Evolutionary conservation across 2,113 vertebrate genomes (phyloP), one percentile per base, ranked within the genome.

Genomic region (Egretta garzetta): DNA sequence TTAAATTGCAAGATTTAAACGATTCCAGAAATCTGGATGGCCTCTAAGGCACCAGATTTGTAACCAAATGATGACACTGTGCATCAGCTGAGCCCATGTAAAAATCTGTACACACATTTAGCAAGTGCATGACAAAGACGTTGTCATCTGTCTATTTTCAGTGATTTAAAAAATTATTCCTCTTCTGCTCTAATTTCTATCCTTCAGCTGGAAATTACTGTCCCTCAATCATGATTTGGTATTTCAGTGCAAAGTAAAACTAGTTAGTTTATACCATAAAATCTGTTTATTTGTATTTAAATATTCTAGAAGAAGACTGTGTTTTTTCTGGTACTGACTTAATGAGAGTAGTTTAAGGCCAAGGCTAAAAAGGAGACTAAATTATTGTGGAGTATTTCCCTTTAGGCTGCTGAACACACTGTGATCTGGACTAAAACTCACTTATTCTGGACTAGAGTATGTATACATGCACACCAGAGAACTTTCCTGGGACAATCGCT

Each of bases 401-500:
- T 76, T 87, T 63, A 94, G 83, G 82, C 63, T 83, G 74, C 60
- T 86, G 52, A 75, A 77, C 43, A 56, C 80, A 39, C 47, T 83
- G 63, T n/a, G 72, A 59, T 91, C 68, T 77, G 47, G 39, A 68
- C 39, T 77, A 68, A 75, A 92, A 64, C 27, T 86, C 47, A 52
- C 59, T 95, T 88, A 59, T 56, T 95, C 80, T 88, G 56, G 56
- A 74, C 35, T 81, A 79, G 56, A 76, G 43, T 60, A 73, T 95
- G 85, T 50, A 59, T 50, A 83, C 28, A 74, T 0, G 14, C 76
- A 79, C 70, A 96, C 52, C 75, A 88, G 86, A 93, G 47, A 92
- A 72, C 52, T 86, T 96, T 95, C 95, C 80, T 90, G 56, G 64
- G 83, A 93, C 76, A 64, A 90, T 89, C 64, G 88, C 66, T 97